Conservation (phyloP, 2,888 invertebrate species). For the Hydroisotoma schaefferi region DNA sequence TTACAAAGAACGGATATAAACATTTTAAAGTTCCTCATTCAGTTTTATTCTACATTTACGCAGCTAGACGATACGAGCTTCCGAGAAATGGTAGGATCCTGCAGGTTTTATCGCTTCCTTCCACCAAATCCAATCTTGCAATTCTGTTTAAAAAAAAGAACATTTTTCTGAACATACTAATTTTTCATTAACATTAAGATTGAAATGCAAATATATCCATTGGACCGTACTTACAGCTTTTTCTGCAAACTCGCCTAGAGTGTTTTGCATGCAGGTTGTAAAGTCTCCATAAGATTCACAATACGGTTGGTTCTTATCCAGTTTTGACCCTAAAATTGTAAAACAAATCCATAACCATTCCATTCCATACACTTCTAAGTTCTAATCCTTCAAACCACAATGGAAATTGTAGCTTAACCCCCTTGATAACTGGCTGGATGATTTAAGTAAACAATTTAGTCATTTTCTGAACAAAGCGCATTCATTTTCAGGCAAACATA, state of each 20-base stretch:
- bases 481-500: too few species aligned
- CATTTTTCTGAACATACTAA: background rate
- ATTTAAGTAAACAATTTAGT: too few species aligned
- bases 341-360: too few species aligned
- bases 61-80: background rate
- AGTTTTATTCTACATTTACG: background rate
- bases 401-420: too few species aligned
- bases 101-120: background rate
- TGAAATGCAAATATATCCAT: background rate
- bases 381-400: background rate
- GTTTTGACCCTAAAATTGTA: background rate
- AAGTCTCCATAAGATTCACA: background rate
- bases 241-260: background rate
- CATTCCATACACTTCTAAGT: background rate
- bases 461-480: too few species aligned
- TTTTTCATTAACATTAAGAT: background rate
- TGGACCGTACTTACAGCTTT: background rate
- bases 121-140: background rate
- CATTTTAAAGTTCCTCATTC: background rate
- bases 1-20: too few species aligned
- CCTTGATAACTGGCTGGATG: too few species aligned
- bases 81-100: background rate
- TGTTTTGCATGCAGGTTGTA: background rate
- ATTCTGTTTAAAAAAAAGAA: background rate
- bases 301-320: background rate